These are phyloP conservation scores for Hydra vulgaris DNA, from an alignment of 30 jellyfish, hydroid and myxozoan genomes.

Conservation along the genomic window DNA sequence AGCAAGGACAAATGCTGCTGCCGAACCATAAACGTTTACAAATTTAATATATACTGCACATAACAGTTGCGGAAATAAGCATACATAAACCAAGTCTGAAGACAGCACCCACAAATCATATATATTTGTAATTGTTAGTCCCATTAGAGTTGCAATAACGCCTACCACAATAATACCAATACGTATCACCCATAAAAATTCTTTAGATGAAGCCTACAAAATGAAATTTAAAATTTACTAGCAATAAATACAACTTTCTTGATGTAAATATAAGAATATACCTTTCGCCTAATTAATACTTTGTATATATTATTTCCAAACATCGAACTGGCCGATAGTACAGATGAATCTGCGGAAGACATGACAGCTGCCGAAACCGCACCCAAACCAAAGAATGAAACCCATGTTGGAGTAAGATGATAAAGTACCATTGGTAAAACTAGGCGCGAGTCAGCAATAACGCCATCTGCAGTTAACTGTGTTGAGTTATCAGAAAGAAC, in stretches of 20 bases:
- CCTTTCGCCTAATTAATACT: slow-evolving; percentile 55
- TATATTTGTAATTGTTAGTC: slow-evolving; percentile 43
- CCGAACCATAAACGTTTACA: slow-evolving; percentile 77
- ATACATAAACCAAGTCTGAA: slow-evolving; percentile 78
- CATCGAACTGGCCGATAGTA: slow-evolving; percentile 88
- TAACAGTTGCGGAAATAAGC: slow-evolving; percentile 76
- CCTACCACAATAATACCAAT: slow-evolving; percentile 70
- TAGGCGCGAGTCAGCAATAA: slow-evolving; percentile 43
- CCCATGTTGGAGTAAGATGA: slow-evolving; percentile 84
- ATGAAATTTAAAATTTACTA: not conserved
- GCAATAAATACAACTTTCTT: no score
- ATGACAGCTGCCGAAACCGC: slow-evolving; percentile 88
- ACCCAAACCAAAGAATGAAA: slow-evolving; percentile 72
- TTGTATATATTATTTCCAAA: slow-evolving; percentile 67
- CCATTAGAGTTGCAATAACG: slow-evolving; percentile 65
- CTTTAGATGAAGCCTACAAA: slow-evolving; percentile 86
- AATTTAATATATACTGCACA: slow-evolving; percentile 78
- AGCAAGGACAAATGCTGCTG: slow-evolving; percentile 64
- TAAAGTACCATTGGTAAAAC: slow-evolving; percentile 72
- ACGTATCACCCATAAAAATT: slow-evolving; percentile 67
- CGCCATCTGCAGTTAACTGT: not conserved
- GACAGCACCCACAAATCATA: slow-evolving; percentile 79
- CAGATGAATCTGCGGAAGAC: slow-evolving; percentile 91
- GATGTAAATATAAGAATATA: no score
- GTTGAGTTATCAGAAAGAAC: slow-evolving; percentile 34